A percentile compares a stretch with the other conserved stretches of the same genome.
phyloP scores from a whole-genome alignment of 1,140 invertebrate species.

The Pollicipes pollicipes region DNA sequence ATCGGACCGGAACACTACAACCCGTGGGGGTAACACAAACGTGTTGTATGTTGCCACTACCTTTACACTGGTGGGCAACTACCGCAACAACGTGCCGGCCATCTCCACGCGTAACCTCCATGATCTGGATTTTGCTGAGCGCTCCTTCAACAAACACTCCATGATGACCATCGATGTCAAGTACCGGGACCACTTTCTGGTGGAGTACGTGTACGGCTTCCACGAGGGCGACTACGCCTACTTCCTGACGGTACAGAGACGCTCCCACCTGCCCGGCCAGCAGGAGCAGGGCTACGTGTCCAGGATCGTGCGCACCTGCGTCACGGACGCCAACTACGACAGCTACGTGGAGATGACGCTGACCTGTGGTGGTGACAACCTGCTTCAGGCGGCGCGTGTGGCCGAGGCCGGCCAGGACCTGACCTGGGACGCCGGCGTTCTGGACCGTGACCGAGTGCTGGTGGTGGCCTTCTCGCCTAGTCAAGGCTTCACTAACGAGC shows the following conservation, averaged over 20 bases:
- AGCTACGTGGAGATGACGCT: slow-evolving; percentile 55
- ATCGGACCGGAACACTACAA: slow-evolving; percentile 77
- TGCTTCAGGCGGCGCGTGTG: slow-evolving; percentile 78
- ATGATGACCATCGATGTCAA: slow-evolving; percentile 76
- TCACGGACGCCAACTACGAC: slow-evolving; percentile 82
- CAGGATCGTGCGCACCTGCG: slow-evolving; percentile 76
- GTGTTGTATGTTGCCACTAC: slow-evolving; percentile 88
- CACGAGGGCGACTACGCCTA: slow-evolving; percentile 86
- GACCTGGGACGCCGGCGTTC: slow-evolving; percentile 55
- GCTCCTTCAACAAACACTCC: slow-evolving; percentile 68
- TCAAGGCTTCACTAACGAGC: slow-evolving; percentile 58
- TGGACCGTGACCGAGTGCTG: slow-evolving; percentile 53
- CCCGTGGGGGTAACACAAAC: slow-evolving; percentile 47
- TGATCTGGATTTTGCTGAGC: slow-evolving; percentile 56
- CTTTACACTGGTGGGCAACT: slow-evolving; percentile 78
- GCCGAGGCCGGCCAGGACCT: slow-evolving; percentile 57
- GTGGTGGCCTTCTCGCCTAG: slow-evolving; percentile 69
- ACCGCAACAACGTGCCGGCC: slow-evolving; percentile 81
- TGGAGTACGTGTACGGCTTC: slow-evolving; percentile 90
- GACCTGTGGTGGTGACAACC: slow-evolving; percentile 45
- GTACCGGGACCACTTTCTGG: slow-evolving; percentile 81
- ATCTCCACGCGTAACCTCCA: slow-evolving; percentile 68
- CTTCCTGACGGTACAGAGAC: slow-evolving; percentile 85
- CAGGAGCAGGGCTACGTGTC: slow-evolving; percentile 76
- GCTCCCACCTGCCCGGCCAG: slow-evolving; percentile 57